Conservation (phyloP, 37 sponge, comb jelly and placozoan species). For the Ephydatia muelleri region DNA sequence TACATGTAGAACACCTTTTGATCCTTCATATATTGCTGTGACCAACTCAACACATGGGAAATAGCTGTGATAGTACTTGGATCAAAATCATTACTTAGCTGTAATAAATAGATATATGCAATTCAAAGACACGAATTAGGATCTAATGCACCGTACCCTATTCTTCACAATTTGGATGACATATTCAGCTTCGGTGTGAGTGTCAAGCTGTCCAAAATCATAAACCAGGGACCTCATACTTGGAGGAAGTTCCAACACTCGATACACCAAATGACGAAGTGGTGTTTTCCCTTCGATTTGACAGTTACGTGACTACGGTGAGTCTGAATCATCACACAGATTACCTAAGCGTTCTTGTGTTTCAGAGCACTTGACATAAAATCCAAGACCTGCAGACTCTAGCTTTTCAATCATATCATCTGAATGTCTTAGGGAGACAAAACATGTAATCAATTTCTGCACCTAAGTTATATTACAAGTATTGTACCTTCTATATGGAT, state of each 20-base stretch:
- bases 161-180: constrained; percentile 44
- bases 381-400: constrained; percentile 80
- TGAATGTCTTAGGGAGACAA: constrained; percentile 38
- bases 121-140: neutral
- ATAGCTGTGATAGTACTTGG: constrained; percentile 17
- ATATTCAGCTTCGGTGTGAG: constrained; percentile 34
- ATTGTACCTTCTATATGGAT: constrained; percentile 86
- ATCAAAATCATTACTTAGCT: neutral
- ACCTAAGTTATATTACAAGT: neutral
- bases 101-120: neutral
- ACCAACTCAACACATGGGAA: constrained; percentile 29
- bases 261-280: constrained; percentile 71
- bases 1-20: neutral
- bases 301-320: too few relatives aligned
- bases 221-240: constrained; percentile 66
- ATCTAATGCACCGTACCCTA: neutral
- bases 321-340: neutral
- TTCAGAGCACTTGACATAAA: constrained; percentile 29
- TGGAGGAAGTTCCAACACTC: constrained; percentile 69
- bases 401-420: constrained; percentile 72
- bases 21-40: constrained; percentile 44
- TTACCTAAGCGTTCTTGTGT: constrained; percentile 43
- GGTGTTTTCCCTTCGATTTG: constrained; percentile 70
- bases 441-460: neutral
- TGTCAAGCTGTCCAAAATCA: constrained; percentile 72